Evolutionary conservation across 2,888 invertebrate genomes (phyloP).

Genomic region (Blastobasis adustella): DNA sequence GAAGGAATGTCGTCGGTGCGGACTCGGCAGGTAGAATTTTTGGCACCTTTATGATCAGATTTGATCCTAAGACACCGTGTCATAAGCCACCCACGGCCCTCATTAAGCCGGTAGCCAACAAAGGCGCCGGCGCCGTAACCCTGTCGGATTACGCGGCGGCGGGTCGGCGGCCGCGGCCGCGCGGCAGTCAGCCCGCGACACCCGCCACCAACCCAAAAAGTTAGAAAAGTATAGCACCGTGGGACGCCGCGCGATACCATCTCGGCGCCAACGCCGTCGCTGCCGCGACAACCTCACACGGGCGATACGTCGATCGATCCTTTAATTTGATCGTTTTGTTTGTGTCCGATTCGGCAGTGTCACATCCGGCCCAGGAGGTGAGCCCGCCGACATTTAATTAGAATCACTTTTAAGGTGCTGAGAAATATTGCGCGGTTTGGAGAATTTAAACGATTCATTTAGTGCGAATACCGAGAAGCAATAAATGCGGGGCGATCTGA

Average conservation of each 20-base stretch:
- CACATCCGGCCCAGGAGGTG: constrained; percentile 44
- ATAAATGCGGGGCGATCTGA: constrained; percentile 49
- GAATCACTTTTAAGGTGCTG: constrained; percentile 50
- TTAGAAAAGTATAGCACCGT: constrained; percentile 64
- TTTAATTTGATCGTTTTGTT: constrained; percentile 30
- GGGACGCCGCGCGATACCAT: constrained; percentile 44
- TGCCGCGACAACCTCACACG: constrained; percentile 12
- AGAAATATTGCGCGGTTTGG: constrained; percentile 60
- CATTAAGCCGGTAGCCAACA: constrained; percentile 70
- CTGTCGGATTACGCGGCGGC: constrained; percentile 58
- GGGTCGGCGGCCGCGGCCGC: constrained; percentile 59
- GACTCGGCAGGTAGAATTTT: constrained; percentile 66
- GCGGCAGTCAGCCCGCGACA: constrained; percentile 62
- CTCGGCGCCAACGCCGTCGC: constrained; percentile 42
- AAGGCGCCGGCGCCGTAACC: constrained; percentile 64
- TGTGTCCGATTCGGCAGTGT: constrained; percentile 18
- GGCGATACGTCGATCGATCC: constrained; percentile 25
- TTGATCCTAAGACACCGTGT: constrained; percentile 43
- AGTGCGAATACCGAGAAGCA: constrained; percentile 53
- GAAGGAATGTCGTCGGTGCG: constrained; percentile 61
- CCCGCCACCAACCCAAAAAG: constrained; percentile 57
- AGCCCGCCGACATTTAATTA: constrained; percentile 57
- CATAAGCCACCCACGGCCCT: constrained; percentile 71
- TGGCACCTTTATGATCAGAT: constrained; percentile 72
- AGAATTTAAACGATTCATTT: constrained; percentile 41